Conservation (phyloP, 2,888 invertebrate species). For the Cremastobaeus sp. region DNA sequence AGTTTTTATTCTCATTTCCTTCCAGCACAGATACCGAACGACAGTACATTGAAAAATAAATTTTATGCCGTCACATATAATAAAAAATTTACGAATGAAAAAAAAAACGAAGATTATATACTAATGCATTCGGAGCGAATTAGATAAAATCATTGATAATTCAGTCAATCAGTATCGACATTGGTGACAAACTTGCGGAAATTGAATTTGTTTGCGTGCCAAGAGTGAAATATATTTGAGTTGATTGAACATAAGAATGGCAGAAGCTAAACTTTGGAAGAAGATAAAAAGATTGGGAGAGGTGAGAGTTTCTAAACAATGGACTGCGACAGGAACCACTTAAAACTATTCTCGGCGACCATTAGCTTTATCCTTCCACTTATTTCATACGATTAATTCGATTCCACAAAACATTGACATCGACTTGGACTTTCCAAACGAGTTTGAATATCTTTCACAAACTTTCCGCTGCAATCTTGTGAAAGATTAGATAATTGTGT, state of each 20-base stretch:
- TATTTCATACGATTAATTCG: conserved; percentile 64
- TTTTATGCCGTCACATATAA: too few relatives aligned
- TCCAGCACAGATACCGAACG: too few relatives aligned
- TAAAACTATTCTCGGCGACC: conserved; percentile 63
- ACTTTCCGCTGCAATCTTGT: conserved; percentile 46
- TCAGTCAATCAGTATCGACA: conserved; percentile 38
- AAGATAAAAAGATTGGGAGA: conserved; percentile 50
- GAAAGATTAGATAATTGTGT: conserved; percentile 52
- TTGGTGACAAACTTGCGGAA: conserved; percentile 46
- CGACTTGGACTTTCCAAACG: conserved; percentile 45
- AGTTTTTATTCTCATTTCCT: too few relatives aligned
- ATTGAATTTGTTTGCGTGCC: conserved; percentile 50
- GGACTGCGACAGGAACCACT: conserved; percentile 66
- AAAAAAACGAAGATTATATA: too few relatives aligned
- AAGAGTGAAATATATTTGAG: conserved; percentile 44
- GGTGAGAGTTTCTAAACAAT: conserved; percentile 63
- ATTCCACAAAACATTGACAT: conserved; percentile 56
- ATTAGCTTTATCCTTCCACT: conserved; percentile 58
- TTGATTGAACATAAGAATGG: conserved; percentile 35
- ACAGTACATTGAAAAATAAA: too few relatives aligned
- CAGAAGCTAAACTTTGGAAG: conserved; percentile 44
- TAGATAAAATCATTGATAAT: conserved; percentile 23
- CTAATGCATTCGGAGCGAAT: too few relatives aligned
- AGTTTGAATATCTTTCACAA: conserved; percentile 49
- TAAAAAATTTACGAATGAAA: too few relatives aligned